Percentiles rank a stretch among this genome's conserved stretches.
Conservation (phyloP, 2,797 vertebrate species). For the Falco novaeseelandiae region DNA sequence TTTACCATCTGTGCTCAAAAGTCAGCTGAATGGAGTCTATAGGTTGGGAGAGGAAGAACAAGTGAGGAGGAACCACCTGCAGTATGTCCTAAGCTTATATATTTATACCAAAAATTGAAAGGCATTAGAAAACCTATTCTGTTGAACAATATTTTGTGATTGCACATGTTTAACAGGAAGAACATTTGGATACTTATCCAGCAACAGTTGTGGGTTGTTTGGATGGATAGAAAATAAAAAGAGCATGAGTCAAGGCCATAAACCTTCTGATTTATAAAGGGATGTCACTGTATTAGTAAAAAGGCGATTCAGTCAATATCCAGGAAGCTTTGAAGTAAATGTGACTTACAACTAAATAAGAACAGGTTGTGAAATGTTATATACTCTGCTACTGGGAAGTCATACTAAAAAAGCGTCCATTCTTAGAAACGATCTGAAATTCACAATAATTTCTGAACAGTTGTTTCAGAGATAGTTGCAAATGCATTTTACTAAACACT, state of each 20-base stretch:
- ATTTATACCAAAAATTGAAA: neutral
- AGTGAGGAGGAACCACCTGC: neutral
- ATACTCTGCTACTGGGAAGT: neutral
- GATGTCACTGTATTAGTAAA: slow-evolving; percentile 57
- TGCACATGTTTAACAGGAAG: slow-evolving; percentile 34
- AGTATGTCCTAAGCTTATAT: neutral
- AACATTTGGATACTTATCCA: slow-evolving; percentile 53
- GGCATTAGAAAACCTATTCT: neutral
- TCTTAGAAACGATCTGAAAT: neutral
- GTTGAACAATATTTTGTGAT: slow-evolving; percentile 16
- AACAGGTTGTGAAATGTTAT: slow-evolving; percentile 36
- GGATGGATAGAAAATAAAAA: slow-evolving; percentile 56
- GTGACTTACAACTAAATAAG: slow-evolving; percentile 50
- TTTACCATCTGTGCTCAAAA: neutral
- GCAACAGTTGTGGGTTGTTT: slow-evolving; percentile 25
- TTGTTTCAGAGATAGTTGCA: slow-evolving; percentile 24
- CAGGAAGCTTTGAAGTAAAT: slow-evolving; percentile 25
- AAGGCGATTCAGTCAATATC: slow-evolving; percentile 26
- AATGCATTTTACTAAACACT: slow-evolving; percentile 40
- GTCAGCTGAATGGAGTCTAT: neutral
- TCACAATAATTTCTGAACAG: slow-evolving; percentile 34
- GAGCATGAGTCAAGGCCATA: slow-evolving; percentile 11
- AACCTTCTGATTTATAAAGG: slow-evolving; percentile 58
- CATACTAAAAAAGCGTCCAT: slow-evolving; percentile 31
- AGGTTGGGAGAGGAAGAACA: neutral